Percentiles rank a stretch among this genome's conserved stretches.
Evolutionary conservation across 2,888 invertebrate genomes (phyloP).

Genomic region (Rosalia funebris): DNA sequence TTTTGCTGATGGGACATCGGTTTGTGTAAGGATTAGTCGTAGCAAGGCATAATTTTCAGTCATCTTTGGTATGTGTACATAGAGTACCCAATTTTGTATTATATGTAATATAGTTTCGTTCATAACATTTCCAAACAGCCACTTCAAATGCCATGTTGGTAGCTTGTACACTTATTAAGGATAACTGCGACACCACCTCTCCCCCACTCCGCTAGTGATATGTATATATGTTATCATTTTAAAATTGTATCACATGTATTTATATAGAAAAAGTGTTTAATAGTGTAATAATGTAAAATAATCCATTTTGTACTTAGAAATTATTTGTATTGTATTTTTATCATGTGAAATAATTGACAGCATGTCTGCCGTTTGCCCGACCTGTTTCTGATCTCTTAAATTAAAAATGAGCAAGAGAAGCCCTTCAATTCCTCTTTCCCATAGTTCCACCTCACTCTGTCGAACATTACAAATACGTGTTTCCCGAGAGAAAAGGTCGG

Average conservation of each 20-base stretch:
- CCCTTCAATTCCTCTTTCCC: neutral
- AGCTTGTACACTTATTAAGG: slow-evolving; percentile 58
- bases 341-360: slow-evolving; percentile 44
- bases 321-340: slow-evolving; percentile 55
- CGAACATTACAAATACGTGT: too few relatives aligned
- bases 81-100: slow-evolving; percentile 59
- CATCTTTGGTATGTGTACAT: slow-evolving; percentile 57
- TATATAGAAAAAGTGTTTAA: slow-evolving; percentile 57
- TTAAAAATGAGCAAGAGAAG: neutral
- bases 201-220: slow-evolving; percentile 57
- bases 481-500: slow-evolving; percentile 6
- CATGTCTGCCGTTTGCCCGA: slow-evolving; percentile 14
- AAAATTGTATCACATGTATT: slow-evolving; percentile 58
- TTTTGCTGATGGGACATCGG: slow-evolving; percentile 14
- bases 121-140: slow-evolving; percentile 60
- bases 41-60: slow-evolving; percentile 43
- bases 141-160: slow-evolving; percentile 50
- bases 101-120: slow-evolving; percentile 64
- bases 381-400: slow-evolving; percentile 19
- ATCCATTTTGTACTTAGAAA: slow-evolving; percentile 58
- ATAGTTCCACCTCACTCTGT: too few relatives aligned
- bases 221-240: slow-evolving; percentile 58
- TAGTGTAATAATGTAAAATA: slow-evolving; percentile 61
- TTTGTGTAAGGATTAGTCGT: slow-evolving; percentile 29
- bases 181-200: slow-evolving; percentile 49